These are phyloP conservation scores for Sus cebifrons DNA, from an alignment of 2,797 vertebrate species.

Conservation along the genomic window DNA sequence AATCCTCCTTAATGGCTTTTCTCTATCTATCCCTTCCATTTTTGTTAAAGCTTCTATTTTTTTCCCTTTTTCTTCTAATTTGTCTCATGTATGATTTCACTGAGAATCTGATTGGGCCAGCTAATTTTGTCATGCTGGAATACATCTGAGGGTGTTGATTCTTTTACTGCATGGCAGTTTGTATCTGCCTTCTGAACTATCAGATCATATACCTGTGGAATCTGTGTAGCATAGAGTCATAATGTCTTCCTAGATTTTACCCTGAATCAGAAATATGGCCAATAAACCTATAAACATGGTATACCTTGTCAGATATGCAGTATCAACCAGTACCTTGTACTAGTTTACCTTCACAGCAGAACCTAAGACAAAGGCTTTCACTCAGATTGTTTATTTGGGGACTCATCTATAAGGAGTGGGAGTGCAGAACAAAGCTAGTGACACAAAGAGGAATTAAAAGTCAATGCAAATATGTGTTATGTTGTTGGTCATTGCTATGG, in stretches of 20 bases:
- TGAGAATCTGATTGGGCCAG: neutral
- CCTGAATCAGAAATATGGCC: neutral
- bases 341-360: neutral
- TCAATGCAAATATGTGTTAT: neutral
- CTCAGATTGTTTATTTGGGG: neutral
- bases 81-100: neutral
- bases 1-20: neutral
- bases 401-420: neutral
- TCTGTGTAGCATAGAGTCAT: neutral
- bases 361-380: neutral
- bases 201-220: neutral
- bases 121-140: neutral
- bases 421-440: neutral
- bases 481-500: no score
- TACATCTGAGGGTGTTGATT: neutral
- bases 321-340: neutral
- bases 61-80: neutral
- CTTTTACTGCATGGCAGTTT: neutral
- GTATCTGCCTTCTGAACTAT: neutral
- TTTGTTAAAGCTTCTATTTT: neutral
- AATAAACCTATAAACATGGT: neutral
- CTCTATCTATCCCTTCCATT: neutral
- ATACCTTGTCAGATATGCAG: neutral
- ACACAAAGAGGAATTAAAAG: neutral
- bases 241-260: neutral